Conservation (phyloP, 2,797 vertebrate species). For the Vireo griseus region DNA sequence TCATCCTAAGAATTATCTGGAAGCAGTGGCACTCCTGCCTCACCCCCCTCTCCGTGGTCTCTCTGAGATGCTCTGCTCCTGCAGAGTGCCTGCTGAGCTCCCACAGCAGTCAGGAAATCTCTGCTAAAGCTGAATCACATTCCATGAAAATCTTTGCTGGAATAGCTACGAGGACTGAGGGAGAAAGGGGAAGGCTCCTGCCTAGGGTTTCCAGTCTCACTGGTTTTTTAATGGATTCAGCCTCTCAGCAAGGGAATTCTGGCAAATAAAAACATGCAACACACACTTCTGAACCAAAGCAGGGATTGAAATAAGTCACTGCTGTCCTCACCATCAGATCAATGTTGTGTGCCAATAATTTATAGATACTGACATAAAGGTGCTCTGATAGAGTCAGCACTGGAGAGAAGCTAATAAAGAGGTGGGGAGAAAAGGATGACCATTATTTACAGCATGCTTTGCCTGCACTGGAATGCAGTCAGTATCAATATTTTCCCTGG, state of each 20-base stretch:
- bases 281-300: background rate
- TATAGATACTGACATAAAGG: background rate
- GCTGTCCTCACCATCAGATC: background rate
- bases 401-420: background rate
- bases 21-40: background rate
- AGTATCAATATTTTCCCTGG: background rate
- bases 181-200: background rate
- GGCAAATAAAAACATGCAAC: background rate
- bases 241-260: background rate
- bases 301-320: background rate
- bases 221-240: background rate
- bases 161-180: background rate
- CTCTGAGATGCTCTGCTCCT: background rate
- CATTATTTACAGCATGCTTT: conserved; percentile 7
- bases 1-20: background rate
- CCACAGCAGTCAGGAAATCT: background rate
- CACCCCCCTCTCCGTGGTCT: fast-evolving
- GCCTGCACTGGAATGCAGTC: background rate
- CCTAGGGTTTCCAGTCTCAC: background rate
- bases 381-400: background rate
- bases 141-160: background rate
- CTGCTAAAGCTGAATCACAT: background rate
- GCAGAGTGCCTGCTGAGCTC: background rate
- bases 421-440: background rate
- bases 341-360: background rate